Percentiles rank a stretch among this genome's conserved stretches.
Evolutionary conservation across 2,888 invertebrate genomes (phyloP).

Genomic region (Globia sparganii): DNA sequence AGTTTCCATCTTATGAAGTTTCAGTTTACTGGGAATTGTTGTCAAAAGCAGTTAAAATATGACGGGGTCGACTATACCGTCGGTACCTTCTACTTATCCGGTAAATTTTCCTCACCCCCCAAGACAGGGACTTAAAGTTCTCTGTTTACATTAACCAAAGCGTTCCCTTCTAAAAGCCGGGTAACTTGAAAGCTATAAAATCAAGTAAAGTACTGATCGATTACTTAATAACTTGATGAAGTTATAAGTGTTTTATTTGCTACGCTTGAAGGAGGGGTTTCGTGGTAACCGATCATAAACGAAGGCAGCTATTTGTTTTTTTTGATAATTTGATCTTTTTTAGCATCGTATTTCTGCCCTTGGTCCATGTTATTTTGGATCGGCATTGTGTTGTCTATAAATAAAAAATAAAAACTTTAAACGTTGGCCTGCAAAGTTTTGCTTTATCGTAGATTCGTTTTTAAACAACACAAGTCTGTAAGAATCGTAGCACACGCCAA

Average conservation of each 20-base stretch:
- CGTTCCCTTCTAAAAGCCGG: constrained; percentile 1
- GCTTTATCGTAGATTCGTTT: not conserved
- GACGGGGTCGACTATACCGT: not conserved
- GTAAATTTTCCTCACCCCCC: not conserved
- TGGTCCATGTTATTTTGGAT: not conserved
- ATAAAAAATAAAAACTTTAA: not conserved
- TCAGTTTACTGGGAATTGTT: not conserved
- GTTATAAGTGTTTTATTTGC: constrained; percentile 52
- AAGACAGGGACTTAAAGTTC: constrained; percentile 7
- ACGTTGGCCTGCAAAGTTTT: not conserved
- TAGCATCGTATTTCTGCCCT: not conserved
- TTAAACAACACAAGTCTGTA: not conserved
- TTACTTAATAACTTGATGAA: constrained; percentile 41
- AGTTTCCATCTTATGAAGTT: not conserved
- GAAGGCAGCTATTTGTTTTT: not conserved
- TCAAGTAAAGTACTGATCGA: constrained; percentile 50
- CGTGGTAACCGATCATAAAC: not conserved
- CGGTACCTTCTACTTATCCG: not conserved
- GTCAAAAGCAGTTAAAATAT: not conserved
- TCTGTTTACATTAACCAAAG: constrained; percentile 33
- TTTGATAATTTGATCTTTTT: too few species aligned
- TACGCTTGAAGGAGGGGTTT: not conserved
- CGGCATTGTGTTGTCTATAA: not conserved
- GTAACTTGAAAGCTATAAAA: constrained; percentile 44
- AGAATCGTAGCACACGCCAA: not conserved